phyloP scores from a whole-genome alignment of 2,888 invertebrate genomes.

The Uloborus plumipes region DNA sequence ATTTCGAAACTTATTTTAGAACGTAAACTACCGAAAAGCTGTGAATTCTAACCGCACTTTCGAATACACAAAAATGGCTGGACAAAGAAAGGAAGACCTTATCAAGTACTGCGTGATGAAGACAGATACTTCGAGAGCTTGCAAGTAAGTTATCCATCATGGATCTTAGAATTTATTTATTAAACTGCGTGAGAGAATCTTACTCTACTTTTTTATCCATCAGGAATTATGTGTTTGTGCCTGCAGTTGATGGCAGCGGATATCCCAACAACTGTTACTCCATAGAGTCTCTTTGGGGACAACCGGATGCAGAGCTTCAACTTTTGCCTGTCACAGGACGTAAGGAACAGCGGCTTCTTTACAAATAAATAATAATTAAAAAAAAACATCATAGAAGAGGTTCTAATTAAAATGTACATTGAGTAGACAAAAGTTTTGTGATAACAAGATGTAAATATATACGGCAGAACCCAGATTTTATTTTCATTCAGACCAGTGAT shows the following conservation, averaged over 20 bases:
- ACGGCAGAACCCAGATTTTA: no score
- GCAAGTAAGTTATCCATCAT: no score
- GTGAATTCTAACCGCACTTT: not conserved
- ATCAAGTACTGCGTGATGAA: not conserved
- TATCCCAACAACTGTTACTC: conserved; percentile 39
- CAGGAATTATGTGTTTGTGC: conserved; percentile 11
- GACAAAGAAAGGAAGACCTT: conserved; percentile 10
- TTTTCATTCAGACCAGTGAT: no score
- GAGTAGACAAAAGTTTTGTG: no score
- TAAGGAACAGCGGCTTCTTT: not conserved
- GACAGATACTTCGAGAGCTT: not conserved
- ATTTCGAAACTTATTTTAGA: no score
- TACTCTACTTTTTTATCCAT: not conserved
- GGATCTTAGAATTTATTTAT: no score
- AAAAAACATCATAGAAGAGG: no score
- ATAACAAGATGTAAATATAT: no score
- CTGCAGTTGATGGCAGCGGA: conserved; percentile 6
- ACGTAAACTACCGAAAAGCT: no score
- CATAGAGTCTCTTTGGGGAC: conserved; percentile 6
- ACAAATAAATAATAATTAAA: no score
- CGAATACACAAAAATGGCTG: not conserved
- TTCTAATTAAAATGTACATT: no score
- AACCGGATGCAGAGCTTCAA: not conserved
- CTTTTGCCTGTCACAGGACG: conserved; percentile 13
- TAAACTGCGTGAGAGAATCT: no score